Conservation (phyloP, 2,113 vertebrate genomes). For the Chionomys nivalis region DNA sequence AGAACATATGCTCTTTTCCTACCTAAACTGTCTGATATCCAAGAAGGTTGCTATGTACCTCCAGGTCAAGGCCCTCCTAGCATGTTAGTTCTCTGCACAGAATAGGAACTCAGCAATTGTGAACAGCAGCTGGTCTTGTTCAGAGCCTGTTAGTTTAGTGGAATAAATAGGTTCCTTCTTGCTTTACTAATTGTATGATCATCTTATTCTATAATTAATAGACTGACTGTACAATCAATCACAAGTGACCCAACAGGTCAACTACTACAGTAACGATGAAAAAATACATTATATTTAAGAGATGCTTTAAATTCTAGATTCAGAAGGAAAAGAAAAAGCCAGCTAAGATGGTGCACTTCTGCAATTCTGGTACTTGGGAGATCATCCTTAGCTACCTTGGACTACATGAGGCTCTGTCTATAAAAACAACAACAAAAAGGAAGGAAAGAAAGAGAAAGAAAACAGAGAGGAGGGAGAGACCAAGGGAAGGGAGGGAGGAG, state of each 20-base stretch:
- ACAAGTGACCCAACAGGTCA: neutral
- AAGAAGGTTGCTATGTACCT: neutral
- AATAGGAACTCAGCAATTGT: neutral
- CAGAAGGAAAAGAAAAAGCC: neutral
- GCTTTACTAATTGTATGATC: slow-evolving; percentile 17
- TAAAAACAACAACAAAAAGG: neutral
- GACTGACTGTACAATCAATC: neutral
- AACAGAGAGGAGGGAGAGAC: neutral
- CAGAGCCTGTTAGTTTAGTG: neutral
- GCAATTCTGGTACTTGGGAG: neutral
- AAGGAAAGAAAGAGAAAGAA: neutral
- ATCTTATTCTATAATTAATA: neutral
- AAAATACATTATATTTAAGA: slow-evolving; percentile 30
- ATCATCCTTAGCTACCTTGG: neutral
- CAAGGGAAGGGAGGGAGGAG: neutral
- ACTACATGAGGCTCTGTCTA: neutral
- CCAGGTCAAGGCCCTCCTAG: neutral
- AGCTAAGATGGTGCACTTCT: neutral
- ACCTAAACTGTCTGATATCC: neutral
- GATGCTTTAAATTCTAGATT: neutral
- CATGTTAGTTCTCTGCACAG: neutral
- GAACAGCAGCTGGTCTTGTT: neutral
- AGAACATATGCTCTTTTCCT: slow-evolving; percentile 8
- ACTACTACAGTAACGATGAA: neutral
- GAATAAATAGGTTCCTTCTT: neutral